Evolutionary conservation across 1,140 invertebrate genomes (phyloP).

Genomic region (Zophobas atratus): DNA sequence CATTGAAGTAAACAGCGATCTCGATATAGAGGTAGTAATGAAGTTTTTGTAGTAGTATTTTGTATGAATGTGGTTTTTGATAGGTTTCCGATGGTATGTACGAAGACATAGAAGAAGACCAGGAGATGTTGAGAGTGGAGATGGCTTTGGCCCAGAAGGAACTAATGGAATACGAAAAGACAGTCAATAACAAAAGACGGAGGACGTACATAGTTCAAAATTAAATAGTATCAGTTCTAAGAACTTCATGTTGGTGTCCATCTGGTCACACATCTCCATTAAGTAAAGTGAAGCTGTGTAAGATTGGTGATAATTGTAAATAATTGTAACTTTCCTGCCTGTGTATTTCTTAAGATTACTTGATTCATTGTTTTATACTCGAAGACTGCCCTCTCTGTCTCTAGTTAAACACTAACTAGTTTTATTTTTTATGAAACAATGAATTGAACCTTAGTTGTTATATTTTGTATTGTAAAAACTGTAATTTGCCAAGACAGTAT

Average conservation of each 20-base stretch:
- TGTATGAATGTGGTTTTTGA: slow-evolving; percentile 1
- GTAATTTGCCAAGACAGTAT: slow-evolving; percentile 50
- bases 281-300: slow-evolving; percentile 59
- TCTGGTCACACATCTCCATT: slow-evolving; percentile 47
- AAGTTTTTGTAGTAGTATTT: background rate
- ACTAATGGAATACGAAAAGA: slow-evolving; percentile 64
- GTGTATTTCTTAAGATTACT: slow-evolving; percentile 51
- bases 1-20: slow-evolving; percentile 64
- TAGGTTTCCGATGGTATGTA: slow-evolving; percentile 58
- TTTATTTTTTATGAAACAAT: slow-evolving; percentile 43
- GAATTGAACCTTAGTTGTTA: slow-evolving; percentile 34
- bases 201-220: slow-evolving; percentile 59
- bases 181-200: slow-evolving; percentile 61
- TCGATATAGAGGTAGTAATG: slow-evolving; percentile 36
- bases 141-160: slow-evolving; percentile 67
- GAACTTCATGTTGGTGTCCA: slow-evolving; percentile 44
- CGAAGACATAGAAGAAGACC: slow-evolving; percentile 64
- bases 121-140: slow-evolving; percentile 64
- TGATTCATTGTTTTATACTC: slow-evolving; percentile 50
- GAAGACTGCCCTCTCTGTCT: slow-evolving; percentile 54
- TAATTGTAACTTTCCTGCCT: slow-evolving; percentile 55
- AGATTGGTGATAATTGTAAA: slow-evolving; percentile 62
- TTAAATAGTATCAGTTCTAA: slow-evolving; percentile 39
- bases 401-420: slow-evolving; percentile 45
- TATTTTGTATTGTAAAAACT: slow-evolving; percentile 42